Evolutionary conservation across 2,888 invertebrate genomes (phyloP), one percentile per base, ranked within the genome.

Genomic region (Drosophila aldrichi): DNA sequence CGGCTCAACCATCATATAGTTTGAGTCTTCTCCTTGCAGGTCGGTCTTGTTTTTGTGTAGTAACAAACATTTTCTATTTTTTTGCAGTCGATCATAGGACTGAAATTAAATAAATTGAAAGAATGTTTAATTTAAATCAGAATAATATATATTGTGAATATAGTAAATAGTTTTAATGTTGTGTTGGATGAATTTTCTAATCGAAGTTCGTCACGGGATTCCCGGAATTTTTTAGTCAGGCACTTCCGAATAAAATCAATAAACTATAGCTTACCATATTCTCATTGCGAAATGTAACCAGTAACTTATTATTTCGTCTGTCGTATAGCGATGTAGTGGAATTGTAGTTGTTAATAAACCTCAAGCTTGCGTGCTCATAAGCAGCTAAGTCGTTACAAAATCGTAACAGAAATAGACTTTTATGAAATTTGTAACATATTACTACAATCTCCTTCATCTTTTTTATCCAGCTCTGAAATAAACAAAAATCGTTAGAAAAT

Each of bases 201-300:
- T 34, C 29, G 29, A 7, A 1, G 8, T 16, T 38, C 7, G 38
- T 43, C 43, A 43, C 14, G 20, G 9, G 1, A 14, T 3, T 43
- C 12, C 20, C 3, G 18, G 18, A 12, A 14, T 44, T 12, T 44
- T 3, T 7, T 16, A 22, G 14, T 22, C 16, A 44, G 44, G 22
- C 8, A 44, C 44, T 14, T 12, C 34, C 8, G 34, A 29, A 29
- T 29, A 7, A 7, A 38, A 38, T 38, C 16, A 38, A 38, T 38
- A 5, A 38, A 38, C 14, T 38, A n/a, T 40, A 40, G 36, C 91
- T 94, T 90, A 95, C 95, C 93, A 96, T 94, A 89, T 96, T 96
- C 90, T 96, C 96, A 93, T 96, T 96, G 55, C 96, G 94, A 92
- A 96, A 96, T 73, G 96, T 96, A 22, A 96, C 96, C 66, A 96